These are phyloP conservation scores for Cyclophora albipunctata DNA, from an alignment of 2,888 invertebrate species.

Conservation along the genomic window DNA sequence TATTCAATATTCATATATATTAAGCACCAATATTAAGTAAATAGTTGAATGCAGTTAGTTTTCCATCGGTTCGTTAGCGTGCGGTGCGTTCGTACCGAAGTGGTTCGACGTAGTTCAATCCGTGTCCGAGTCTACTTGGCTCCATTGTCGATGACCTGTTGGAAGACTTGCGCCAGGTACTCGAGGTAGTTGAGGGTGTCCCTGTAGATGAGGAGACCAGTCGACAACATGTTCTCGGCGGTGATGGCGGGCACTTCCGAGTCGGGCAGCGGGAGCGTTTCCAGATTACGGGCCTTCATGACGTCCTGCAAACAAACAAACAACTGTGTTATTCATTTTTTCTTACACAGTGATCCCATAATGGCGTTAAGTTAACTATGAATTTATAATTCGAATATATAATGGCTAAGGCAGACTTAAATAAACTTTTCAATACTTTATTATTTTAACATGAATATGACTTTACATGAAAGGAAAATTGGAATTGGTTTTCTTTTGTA, in stretches of 20 bases:
- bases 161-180: constrained; percentile 53
- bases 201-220: constrained; percentile 47
- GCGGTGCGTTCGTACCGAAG: no score
- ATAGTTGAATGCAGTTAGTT: constrained; percentile 11
- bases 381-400: no score
- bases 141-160: constrained; percentile 38
- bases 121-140: constrained; percentile 28
- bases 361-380: no score
- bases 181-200: constrained; percentile 61
- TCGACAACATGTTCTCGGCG: constrained; percentile 29
- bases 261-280: constrained; percentile 40
- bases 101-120: no score
- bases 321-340: constrained; percentile 3
- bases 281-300: constrained; percentile 47
- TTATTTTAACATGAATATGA: no score
- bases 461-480: no score
- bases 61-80: constrained; percentile 16
- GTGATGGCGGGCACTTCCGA: constrained; percentile 45
- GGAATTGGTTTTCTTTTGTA: no score
- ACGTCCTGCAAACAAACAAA: constrained; percentile 45
- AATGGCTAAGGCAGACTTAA: no score
- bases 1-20: not conserved
- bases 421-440: no score
- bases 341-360: no score
- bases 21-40: constrained; percentile 32